Percentiles rank a stretch among this genome's conserved stretches.
phyloP scores from a whole-genome alignment of 2,888 invertebrate species.

The Mesochorus sp. region DNA sequence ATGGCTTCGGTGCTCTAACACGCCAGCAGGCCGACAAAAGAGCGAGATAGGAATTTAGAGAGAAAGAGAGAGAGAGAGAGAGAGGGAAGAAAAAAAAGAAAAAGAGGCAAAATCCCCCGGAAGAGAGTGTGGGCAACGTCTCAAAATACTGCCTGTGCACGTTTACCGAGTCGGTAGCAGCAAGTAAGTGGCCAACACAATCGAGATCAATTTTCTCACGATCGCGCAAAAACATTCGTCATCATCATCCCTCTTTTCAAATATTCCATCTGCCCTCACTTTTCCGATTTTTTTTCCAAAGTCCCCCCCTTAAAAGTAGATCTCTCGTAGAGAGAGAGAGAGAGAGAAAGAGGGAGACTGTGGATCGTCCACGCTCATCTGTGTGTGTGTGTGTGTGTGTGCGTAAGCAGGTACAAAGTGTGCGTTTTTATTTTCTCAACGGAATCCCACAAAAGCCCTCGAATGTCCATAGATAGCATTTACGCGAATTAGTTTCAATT shows the following conservation, averaged over 20 bases:
- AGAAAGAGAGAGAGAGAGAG: constrained; percentile 19
- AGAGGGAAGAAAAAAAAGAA: constrained; percentile 47
- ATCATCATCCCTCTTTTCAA: background rate
- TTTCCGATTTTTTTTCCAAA: background rate
- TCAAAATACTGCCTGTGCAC: constrained; percentile 72
- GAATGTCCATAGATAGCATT: too few species aligned
- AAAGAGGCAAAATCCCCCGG: constrained; percentile 68
- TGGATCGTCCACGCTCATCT: too few species aligned
- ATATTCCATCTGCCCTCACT: background rate
- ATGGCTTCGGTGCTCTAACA: constrained; percentile 74
- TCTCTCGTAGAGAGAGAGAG: too few species aligned
- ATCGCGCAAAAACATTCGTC: background rate
- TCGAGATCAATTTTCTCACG: constrained; percentile 54
- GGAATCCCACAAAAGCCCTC: too few species aligned
- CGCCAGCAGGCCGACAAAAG: constrained; percentile 68
- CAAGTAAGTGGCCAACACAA: constrained; percentile 77
- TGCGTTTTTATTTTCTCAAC: too few species aligned
- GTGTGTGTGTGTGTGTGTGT: too few species aligned
- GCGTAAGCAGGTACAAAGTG: too few species aligned
- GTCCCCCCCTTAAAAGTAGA: background rate
- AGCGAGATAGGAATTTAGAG: constrained; percentile 39
- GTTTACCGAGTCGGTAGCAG: constrained; percentile 61
- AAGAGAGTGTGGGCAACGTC: constrained; percentile 76
- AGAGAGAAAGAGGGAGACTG: too few species aligned
- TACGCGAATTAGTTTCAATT: too few species aligned